Conservation (phyloP, 2,113 vertebrate species). For the Scopus umbretta region DNA sequence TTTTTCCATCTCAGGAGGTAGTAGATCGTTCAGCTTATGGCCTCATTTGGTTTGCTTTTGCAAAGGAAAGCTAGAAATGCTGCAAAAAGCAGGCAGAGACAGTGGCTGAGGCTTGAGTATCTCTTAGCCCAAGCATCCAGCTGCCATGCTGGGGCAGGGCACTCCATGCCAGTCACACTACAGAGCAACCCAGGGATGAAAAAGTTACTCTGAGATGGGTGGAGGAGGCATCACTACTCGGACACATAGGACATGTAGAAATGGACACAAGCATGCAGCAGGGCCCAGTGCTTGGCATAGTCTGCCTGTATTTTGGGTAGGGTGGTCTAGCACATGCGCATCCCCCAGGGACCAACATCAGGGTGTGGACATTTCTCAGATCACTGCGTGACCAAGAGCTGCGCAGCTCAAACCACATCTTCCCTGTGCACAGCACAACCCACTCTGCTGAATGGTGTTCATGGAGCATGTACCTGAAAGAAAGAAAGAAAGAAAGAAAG, state of each 20-base stretch:
- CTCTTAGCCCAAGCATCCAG: not conserved
- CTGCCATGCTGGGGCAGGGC: not conserved
- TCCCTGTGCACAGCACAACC: not conserved
- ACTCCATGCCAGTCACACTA: not conserved
- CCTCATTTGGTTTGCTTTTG: not conserved
- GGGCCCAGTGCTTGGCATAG: not conserved
- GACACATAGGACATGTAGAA: not conserved
- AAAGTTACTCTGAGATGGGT: not conserved
- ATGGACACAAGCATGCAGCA: not conserved
- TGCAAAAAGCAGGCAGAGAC: not conserved
- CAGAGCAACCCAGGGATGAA: not conserved
- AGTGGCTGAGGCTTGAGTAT: not conserved
- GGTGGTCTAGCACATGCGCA: rapidly evolving
- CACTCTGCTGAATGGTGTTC: not conserved
- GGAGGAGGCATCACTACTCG: rapidly evolving
- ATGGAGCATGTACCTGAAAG: not conserved
- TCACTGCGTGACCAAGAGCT: not conserved
- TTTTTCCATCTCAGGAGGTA: not conserved
- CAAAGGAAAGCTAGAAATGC: not conserved
- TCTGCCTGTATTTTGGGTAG: not conserved
- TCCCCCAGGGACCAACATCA: not conserved
- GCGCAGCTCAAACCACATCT: not conserved
- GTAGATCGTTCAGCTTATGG: not conserved
- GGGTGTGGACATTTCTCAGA: not conserved
- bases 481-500: not conserved